Evolutionary conservation across 1,140 invertebrate species (phyloP), one percentile per base, ranked within the genome.

Genomic region (Apis cerana): DNA sequence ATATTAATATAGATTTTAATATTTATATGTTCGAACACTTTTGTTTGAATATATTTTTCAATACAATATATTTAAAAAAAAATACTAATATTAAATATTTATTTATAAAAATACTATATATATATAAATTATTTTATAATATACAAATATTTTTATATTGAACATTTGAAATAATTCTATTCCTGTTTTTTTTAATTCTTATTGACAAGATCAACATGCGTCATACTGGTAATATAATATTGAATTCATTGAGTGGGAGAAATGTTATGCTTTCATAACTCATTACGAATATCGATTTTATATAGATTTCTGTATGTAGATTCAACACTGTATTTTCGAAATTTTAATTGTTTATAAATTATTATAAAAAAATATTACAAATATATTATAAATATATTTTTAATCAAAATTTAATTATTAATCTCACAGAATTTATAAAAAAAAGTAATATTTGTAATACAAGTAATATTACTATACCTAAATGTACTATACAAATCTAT

Each of bases 201-300:
- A 52, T 33, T 61, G 9, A 74, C 56, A 56, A 84, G 77, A 58
- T 67, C 77, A 80, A 80, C 69, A 52, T 84, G 48, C 77, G 70
- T 74, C 78, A 68, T 56, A 62, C 69, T 84, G 62, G 77, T 74
- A 84, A 80, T 84, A 84, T 50, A 80, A 69, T 52, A 48, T 72
- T 74, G 21, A 27, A 58, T 58, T 67, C 33, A 61, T 59, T 15
- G 56, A 61, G 77, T 84, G 82, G 82, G 82, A 80, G 68, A 80
- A 74, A 21, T 52, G 11, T 48, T 8, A 19, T 70, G 70, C 59
- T 78, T 70, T 71, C 68, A 64, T 10, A n/a, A 76, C 19, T 76
- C 52, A n/a, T 59, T 11, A 54, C 2, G 54, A 50, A 17, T n/a
- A 65, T 82, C 13, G 15, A 74, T 80, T 78, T 68, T 59, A 68